Percentiles rank a stretch among this genome's conserved stretches.
These are phyloP conservation scores for Meta bourneti DNA, from an alignment of 2,888 invertebrate species.

Conservation along the genomic window DNA sequence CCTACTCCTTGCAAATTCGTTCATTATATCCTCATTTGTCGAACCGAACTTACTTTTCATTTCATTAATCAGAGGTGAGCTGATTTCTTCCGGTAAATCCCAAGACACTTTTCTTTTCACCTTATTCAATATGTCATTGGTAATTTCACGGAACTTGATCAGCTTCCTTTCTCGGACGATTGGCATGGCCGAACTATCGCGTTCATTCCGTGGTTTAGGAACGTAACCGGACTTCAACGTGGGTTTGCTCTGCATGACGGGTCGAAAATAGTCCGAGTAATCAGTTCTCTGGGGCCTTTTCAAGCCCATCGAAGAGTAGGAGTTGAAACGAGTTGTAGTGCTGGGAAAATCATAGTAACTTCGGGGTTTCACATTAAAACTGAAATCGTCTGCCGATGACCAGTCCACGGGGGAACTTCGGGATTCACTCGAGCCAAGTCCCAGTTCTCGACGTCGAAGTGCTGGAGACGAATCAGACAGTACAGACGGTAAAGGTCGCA, in stretches of 20 bases:
- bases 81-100: slow-evolving; percentile 61
- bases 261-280: slow-evolving; percentile 61
- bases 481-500: slow-evolving; percentile 18
- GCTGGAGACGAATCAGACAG: slow-evolving; percentile 47
- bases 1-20: slow-evolving; percentile 28
- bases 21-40: background rate
- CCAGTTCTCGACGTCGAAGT: slow-evolving; percentile 41
- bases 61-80: slow-evolving; percentile 52
- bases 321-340: slow-evolving; percentile 5
- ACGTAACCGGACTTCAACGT: slow-evolving; percentile 38
- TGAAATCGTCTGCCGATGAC: background rate
- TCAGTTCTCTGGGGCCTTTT: slow-evolving; percentile 59
- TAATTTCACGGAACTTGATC: slow-evolving; percentile 70
- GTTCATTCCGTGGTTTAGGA: slow-evolving; percentile 52
- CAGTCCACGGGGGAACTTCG: slow-evolving; percentile 43
- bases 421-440: background rate
- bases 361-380: slow-evolving; percentile 14
- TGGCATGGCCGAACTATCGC: slow-evolving; percentile 19
- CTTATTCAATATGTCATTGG: slow-evolving; percentile 54
- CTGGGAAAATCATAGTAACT: slow-evolving; percentile 63
- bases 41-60: slow-evolving; percentile 19
- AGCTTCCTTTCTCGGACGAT: slow-evolving; percentile 67
- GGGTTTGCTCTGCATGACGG: slow-evolving; percentile 45
- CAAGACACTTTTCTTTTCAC: slow-evolving; percentile 65
- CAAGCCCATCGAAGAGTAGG: slow-evolving; percentile 16